Percentiles rank a stretch among this genome's conserved stretches.
Conservation (phyloP, 1,140 invertebrate species). For the Elymnias hypermnestra region DNA sequence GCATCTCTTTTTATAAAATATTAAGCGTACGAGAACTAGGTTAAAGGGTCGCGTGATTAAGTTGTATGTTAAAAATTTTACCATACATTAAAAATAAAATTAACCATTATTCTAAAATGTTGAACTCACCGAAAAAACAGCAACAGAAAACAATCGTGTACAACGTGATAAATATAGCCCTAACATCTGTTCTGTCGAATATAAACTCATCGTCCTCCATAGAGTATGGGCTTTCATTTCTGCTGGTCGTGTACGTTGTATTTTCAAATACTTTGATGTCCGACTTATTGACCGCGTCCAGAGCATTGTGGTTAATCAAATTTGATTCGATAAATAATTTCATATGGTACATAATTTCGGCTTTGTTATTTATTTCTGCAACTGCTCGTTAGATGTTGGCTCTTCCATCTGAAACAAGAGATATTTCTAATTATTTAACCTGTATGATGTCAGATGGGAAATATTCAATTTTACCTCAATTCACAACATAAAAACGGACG, state of each 20-base stretch:
- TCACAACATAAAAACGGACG: no score
- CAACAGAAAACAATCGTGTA: slow-evolving; percentile 82
- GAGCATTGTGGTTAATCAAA: slow-evolving; percentile 22
- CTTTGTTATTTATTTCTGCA: slow-evolving; percentile 18
- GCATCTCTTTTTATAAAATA: no score
- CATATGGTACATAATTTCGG: slow-evolving; percentile 41
- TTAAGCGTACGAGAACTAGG: no score
- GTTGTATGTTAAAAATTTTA: no score
- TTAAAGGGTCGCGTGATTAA: no score
- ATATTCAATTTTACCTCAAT: no score
- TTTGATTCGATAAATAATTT: slow-evolving; percentile 39
- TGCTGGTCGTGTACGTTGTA: slow-evolving; percentile 32
- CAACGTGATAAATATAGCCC: slow-evolving; percentile 79
- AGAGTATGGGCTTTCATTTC: slow-evolving; percentile 35
- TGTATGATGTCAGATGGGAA: no score
- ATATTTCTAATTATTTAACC: no score
- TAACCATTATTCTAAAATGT: no score
- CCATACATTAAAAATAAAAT: no score
- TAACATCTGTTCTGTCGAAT: slow-evolving; percentile 79
- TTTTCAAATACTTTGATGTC: slow-evolving; percentile 18
- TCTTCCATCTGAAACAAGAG: slow-evolving; percentile 33
- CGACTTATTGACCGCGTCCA: slow-evolving; percentile 34
- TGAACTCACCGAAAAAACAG: slow-evolving; percentile 83
- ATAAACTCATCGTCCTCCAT: slow-evolving; percentile 77
- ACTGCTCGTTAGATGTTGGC: slow-evolving; percentile 4